These are phyloP conservation scores for Eleutherodactylus coqui DNA, from an alignment of 2,797 vertebrate species.

Conservation along the genomic window DNA sequence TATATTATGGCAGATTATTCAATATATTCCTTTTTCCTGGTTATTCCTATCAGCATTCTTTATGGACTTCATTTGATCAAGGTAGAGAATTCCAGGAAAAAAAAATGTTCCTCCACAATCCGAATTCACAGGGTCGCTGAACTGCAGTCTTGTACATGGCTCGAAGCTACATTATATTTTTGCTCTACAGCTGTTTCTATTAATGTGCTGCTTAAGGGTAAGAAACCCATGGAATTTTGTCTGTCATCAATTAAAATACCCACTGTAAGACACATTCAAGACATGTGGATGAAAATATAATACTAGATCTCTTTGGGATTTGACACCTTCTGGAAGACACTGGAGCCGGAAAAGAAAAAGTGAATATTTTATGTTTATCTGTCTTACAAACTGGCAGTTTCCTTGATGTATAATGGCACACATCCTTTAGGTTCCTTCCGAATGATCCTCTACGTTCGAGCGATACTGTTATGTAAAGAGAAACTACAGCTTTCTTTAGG, in stretches of 20 bases:
- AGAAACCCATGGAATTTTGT: slow-evolving; percentile 34
- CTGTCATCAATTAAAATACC: slow-evolving; percentile 50
- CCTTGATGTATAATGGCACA: slow-evolving; percentile 40
- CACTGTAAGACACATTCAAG: slow-evolving; percentile 40
- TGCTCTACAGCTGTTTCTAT: slow-evolving; percentile 49
- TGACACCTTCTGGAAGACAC: slow-evolving; percentile 26
- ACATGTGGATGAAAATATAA: slow-evolving; percentile 12
- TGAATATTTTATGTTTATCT: slow-evolving; percentile 49
- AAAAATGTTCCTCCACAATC: background rate
- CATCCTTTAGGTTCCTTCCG: slow-evolving; percentile 31
- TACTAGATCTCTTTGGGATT: slow-evolving; percentile 18
- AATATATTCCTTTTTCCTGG: background rate
- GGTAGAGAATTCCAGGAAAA: slow-evolving; percentile 1
- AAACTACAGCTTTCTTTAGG: slow-evolving; percentile 17
- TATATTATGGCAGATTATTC: background rate
- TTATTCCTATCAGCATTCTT: background rate
- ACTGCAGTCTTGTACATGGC: slow-evolving; percentile 31
- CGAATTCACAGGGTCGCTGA: background rate
- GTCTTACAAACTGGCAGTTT: slow-evolving; percentile 52
- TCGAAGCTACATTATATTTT: slow-evolving; percentile 53
- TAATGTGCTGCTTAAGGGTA: slow-evolving; percentile 54
- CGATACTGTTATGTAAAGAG: slow-evolving; percentile 37
- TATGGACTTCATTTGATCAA: background rate
- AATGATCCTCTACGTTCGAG: slow-evolving; percentile 18
- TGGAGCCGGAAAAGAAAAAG: slow-evolving; percentile 25